Evolutionary conservation across 2,797 vertebrate genomes (phyloP), one percentile per base, ranked within the genome.

Genomic region (Acanthornis magna): DNA sequence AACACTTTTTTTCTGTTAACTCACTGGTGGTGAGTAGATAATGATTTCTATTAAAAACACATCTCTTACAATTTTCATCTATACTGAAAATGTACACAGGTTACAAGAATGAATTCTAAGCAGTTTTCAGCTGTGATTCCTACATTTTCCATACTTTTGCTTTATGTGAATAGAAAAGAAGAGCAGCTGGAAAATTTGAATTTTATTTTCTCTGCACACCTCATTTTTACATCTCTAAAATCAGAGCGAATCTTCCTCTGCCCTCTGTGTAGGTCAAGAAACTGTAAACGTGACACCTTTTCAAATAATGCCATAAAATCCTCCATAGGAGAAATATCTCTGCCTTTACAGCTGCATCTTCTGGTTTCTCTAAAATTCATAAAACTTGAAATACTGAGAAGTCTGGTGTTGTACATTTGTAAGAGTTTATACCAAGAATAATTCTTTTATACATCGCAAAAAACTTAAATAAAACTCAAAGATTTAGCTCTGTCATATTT

Each of bases 201-300:
- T 77, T 80, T 77, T 40, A 77, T 78, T 83, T 91, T 66, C 43
- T 60, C 54, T 34, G 65, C 40, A 68, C 36, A 34, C 32, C 27
- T 94, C 38, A 61, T 74, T 89, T 91, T 77, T 62, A 74, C 25
- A 72, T 43, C 67, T 80, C 45, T 65, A 74, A 89, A 95, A 80
- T 83, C 42, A 36, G 2, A 55, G 9, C 57, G 53, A 80, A 83
- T 88, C 51, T 89, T 91, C 47, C 53, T 77, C 65, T 93, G 54
- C n/a, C 54, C 77, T 38, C 82, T 89, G 23, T 30, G n/a, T 72
- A 91, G 76, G 85, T 94, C 85, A 88, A 91, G 72, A 85, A 91
- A 85, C 72, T 43, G 29, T 61, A 88, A 95, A 92, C 13, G 26
- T 84, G 58, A 88, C 47, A 55, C 45, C 43, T 93, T 82, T 91